Evolutionary conservation across 1,140 invertebrate species (phyloP).

Genomic region (Belonocnema kinseyi): DNA sequence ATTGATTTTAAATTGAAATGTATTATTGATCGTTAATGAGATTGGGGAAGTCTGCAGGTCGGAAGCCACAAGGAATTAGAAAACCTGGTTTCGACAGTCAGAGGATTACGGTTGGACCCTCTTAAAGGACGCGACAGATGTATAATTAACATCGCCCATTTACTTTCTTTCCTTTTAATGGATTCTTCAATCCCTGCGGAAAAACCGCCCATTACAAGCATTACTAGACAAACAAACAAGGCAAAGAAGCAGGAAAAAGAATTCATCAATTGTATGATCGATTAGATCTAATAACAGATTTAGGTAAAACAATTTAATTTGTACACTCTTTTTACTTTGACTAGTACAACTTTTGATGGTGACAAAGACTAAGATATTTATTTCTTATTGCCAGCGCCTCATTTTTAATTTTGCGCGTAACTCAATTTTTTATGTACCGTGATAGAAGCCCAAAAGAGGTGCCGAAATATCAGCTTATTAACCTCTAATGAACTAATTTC

Average conservation of each 20-base stretch:
- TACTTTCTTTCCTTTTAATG: constrained; percentile 27
- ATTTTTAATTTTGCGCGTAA: too few species aligned
- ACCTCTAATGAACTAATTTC: too few species aligned
- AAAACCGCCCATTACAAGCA: neutral
- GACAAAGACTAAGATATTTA: too few species aligned
- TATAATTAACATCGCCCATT: constrained; percentile 26
- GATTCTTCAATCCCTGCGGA: constrained; percentile 7
- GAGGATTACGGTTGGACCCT: constrained; percentile 52
- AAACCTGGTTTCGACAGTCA: constrained; percentile 61
- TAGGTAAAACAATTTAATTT: too few species aligned
- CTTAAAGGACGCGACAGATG: constrained; percentile 35
- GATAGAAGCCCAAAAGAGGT: too few species aligned
- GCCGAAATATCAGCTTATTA: too few species aligned
- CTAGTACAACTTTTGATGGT: too few species aligned
- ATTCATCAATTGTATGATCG: too few species aligned
- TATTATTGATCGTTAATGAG: constrained; percentile 41
- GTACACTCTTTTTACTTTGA: too few species aligned
- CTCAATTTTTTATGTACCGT: too few species aligned
- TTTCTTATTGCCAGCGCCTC: too few species aligned
- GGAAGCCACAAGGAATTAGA: constrained; percentile 35
- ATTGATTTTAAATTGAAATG: constrained; percentile 46
- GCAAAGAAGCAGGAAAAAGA: neutral
- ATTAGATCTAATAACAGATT: too few species aligned
- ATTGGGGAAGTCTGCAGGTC: constrained; percentile 10
- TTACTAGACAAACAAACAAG: neutral